Evolutionary conservation across 2,888 invertebrate species (phyloP).

Genomic region (Oscheius onirici): DNA sequence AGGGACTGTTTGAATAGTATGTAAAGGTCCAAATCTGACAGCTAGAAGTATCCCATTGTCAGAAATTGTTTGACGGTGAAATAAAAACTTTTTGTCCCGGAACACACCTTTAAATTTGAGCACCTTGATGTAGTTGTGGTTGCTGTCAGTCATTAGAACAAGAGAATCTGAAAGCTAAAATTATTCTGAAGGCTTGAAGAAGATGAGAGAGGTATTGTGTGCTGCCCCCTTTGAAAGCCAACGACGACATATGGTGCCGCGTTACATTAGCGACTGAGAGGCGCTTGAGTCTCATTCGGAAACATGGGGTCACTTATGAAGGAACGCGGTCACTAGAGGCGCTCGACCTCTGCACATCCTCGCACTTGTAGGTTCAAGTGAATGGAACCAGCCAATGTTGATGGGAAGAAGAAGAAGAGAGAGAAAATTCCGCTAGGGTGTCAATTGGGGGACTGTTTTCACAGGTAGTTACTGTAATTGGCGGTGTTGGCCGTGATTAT

Average conservation of each 20-base stretch:
- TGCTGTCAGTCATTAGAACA: not conserved
- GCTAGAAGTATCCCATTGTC: too few relatives aligned
- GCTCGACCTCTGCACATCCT: slow-evolving; percentile 24
- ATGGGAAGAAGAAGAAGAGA: slow-evolving; percentile 2
- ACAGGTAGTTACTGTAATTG: slow-evolving; percentile 29
- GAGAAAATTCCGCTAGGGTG: not conserved
- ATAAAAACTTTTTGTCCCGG: too few relatives aligned
- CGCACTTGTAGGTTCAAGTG: slow-evolving; percentile 7
- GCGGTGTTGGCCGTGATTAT: slow-evolving; percentile 27
- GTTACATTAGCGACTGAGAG: slow-evolving; percentile 21
- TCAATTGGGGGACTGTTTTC: slow-evolving; percentile 27
- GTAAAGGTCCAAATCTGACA: too few relatives aligned
- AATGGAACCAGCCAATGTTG: not conserved
- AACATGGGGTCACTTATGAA: slow-evolving; percentile 32
- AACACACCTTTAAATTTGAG: slow-evolving; percentile 22
- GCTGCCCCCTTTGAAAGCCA: slow-evolving; percentile 3
- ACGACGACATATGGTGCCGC: slow-evolving; percentile 26
- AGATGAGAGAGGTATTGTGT: slow-evolving; percentile 1
- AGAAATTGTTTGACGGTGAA: too few relatives aligned
- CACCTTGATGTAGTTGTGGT: slow-evolving; percentile 21
- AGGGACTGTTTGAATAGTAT: too few relatives aligned
- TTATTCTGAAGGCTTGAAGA: not conserved
- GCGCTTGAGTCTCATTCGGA: slow-evolving; percentile 30
- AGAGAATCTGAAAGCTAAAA: not conserved
- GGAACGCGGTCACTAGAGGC: slow-evolving; percentile 32